Evolutionary conservation across 2,797 vertebrate species (phyloP).

Genomic region (Spondyliosoma cantharus): DNA sequence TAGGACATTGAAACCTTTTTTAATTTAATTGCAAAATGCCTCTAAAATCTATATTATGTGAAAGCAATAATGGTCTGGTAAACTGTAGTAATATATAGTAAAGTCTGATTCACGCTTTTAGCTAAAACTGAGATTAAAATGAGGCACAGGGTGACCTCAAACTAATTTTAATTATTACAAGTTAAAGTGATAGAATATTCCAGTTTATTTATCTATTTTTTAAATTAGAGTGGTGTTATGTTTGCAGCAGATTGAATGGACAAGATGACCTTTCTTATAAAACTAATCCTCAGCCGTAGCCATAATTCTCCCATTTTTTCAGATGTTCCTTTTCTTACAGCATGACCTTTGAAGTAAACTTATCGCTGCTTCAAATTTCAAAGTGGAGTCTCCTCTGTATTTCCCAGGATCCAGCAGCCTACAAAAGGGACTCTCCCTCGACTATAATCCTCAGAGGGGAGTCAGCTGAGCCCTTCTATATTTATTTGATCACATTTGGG

Average conservation of each 20-base stretch:
- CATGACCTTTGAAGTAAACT: constrained; percentile 33
- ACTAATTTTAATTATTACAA: neutral
- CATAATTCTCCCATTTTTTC: constrained; percentile 14
- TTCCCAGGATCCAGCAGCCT: constrained; percentile 10
- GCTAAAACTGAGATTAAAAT: neutral
- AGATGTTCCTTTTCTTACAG: constrained; percentile 11
- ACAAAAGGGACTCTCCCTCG: constrained; percentile 29
- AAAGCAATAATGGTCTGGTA: neutral
- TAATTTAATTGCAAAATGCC: neutral
- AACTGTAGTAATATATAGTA: neutral
- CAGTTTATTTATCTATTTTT: neutral
- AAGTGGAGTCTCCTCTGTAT: constrained; percentile 8
- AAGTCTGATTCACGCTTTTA: constrained; percentile 1
- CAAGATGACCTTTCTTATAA: constrained; percentile 37
- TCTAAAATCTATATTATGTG: neutral
- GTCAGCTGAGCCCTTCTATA: constrained; percentile 6
- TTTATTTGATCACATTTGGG: constrained; percentile 48
- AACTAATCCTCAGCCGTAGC: constrained; percentile 24
- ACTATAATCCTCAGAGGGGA: constrained; percentile 29
- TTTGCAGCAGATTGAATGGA: constrained; percentile 22
- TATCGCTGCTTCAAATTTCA: constrained; percentile 41
- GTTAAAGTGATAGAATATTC: neutral
- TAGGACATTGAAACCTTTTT: neutral
- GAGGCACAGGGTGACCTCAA: neutral
- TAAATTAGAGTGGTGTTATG: neutral